phyloP scores from a whole-genome alignment of 92 coral and sea anemone species.

The Paragorgia papillata region DNA sequence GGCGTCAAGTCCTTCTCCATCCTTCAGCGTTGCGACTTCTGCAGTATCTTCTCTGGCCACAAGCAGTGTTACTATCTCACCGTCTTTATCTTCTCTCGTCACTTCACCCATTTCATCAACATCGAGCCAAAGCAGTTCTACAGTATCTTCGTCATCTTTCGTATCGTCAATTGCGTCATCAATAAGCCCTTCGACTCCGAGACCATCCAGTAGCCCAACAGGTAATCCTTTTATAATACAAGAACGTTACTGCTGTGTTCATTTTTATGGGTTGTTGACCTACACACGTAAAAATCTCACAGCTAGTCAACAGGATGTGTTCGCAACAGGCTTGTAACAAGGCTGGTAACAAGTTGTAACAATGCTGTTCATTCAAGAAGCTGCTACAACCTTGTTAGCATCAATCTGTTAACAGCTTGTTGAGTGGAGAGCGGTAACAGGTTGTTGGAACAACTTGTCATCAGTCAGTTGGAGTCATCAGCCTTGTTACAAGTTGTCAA shows the following conservation, averaged over 20 bases:
- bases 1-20: constrained; percentile 16
- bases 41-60: background rate
- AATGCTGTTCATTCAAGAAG: too few relatives aligned
- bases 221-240: constrained; percentile 18
- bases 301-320: too few relatives aligned
- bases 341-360: too few relatives aligned
- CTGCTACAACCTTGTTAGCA: too few relatives aligned
- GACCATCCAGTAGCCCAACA: constrained; percentile 36
- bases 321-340: too few relatives aligned
- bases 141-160: constrained; percentile 20
- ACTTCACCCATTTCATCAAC: constrained; percentile 35
- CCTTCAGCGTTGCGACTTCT: constrained; percentile 20
- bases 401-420: too few relatives aligned
- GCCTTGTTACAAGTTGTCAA: too few relatives aligned
- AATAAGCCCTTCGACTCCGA: constrained; percentile 21
- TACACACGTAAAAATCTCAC: too few relatives aligned
- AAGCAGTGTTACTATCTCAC: background rate
- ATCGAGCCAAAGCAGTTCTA: constrained; percentile 39
- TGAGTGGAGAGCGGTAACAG: too few relatives aligned
- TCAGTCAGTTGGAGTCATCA: too few relatives aligned
- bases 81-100: background rate
- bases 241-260: background rate
- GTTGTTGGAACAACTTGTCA: too few relatives aligned
- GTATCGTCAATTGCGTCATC: background rate
- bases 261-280: too few relatives aligned